Base-by-base conservation (phyloP, 2,888 invertebrate species). In the Priocnemis perturbator region DNA sequence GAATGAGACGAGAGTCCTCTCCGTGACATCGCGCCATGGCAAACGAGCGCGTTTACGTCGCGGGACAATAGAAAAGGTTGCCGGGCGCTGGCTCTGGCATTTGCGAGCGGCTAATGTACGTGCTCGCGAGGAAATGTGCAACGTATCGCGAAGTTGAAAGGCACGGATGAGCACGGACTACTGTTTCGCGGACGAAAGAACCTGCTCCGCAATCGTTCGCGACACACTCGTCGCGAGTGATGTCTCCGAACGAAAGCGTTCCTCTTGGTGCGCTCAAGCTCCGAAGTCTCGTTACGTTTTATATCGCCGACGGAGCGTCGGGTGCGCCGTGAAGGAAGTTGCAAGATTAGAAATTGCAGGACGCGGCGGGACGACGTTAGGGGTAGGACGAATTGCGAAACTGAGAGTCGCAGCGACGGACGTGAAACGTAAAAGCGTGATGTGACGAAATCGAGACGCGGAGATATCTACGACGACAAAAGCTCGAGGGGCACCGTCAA, bases 11-110 rank as follows among this genome's bases (percentile, higher is more conserved):
- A 37, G 37, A 11, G 7, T 11, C 37, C 37, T 37, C 37, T 3
- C 37, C 11, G 37, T 37, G 37, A 37, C 37, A 37, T 37, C 37
- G 37, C 37, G 50, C 9, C 50, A n/a, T 17, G 2, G 50, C 20
- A 50, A 50, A 50, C 50, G 50, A 50, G 53, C 53, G 53, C 53
- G 53, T 53, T 53, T 50, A 60, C 48, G 47, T 59, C 59, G 47
- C 48, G 23, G 26, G 59, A 60, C 82, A 83, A 83, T 83, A 71
- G 78, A 64, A 83, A 83, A 83, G 82, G 79, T 81, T 79, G 76
- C 69, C 37, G 11, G 7, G 37, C 26, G 57, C 47, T 53, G 70
- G 66, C 55, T 78, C 63, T 77, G 79, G 73, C 74, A 81, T 81
- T 83, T 80, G 67, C 69, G 62, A 65, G 62, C 19, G 64, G 67